phyloP scores from a whole-genome alignment of 2,113 vertebrate genomes.

The Grallaria varia region DNA sequence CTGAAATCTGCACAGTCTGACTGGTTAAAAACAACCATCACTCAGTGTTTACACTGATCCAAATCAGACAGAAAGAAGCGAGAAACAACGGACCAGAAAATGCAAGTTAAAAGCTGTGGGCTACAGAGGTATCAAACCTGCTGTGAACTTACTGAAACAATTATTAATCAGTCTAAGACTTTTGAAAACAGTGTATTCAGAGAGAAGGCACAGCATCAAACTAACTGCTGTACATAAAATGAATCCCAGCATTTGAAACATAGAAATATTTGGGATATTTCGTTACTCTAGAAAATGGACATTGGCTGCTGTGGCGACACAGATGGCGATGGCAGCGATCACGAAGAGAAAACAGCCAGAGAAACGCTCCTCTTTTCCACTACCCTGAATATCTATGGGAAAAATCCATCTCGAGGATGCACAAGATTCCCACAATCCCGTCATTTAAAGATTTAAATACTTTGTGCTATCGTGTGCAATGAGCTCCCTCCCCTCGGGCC shows the following conservation, averaged over 20 bases:
- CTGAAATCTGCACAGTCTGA: neutral
- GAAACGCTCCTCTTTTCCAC: neutral
- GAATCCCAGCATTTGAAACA: neutral
- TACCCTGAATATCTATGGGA: neutral
- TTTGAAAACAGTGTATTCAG: neutral
- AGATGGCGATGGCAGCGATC: neutral
- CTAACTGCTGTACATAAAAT: accelerated
- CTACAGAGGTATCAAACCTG: neutral
- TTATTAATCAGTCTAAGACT: neutral
- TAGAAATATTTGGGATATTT: neutral
- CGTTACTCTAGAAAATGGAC: neutral
- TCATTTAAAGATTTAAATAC: neutral
- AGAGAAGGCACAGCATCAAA: neutral
- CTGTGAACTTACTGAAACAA: neutral
- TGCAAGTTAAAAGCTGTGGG: neutral
- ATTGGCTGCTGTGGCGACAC: accelerated
- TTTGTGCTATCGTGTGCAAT: accelerated
- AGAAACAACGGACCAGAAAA: neutral
- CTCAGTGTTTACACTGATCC: neutral
- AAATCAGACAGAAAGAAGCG: neutral
- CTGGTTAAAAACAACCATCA: neutral
- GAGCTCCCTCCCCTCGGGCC: neutral
- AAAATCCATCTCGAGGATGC: neutral
- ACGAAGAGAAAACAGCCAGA: neutral
- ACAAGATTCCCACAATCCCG: accelerated